Percentiles rank a stretch among this genome's conserved stretches.
These are phyloP conservation scores for Acrobasis suavella DNA, from an alignment of 2,888 invertebrate genomes.

Conservation along the genomic window DNA sequence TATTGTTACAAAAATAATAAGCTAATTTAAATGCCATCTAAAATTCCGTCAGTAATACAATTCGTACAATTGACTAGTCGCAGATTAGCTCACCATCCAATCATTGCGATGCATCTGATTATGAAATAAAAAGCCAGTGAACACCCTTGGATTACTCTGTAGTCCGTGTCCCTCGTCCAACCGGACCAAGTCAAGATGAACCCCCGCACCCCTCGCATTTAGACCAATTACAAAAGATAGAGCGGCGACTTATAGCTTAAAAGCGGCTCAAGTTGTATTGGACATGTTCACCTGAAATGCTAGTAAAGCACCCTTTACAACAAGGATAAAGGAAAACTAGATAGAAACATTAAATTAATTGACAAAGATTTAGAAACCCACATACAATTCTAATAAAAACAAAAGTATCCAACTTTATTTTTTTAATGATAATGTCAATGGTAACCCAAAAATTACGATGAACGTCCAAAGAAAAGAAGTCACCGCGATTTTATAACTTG, in stretches of 20 bases:
- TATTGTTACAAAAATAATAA: not conserved
- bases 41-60: constrained; percentile 8
- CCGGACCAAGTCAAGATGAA: constrained; percentile 43
- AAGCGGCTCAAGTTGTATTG: constrained; percentile 53
- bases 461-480: no score
- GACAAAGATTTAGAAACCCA: no score
- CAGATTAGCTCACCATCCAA: constrained; percentile 40
- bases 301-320: constrained; percentile 56
- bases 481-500: no score
- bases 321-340: constrained; percentile 41
- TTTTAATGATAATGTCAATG: no score
- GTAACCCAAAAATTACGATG: no score
- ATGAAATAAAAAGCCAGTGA: constrained; percentile 54
- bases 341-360: constrained; percentile 28
- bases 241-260: constrained; percentile 60
- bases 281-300: constrained; percentile 68
- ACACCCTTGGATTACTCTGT: constrained; percentile 50
- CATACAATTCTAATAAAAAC: no score
- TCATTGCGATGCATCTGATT: constrained; percentile 57
- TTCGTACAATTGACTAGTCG: constrained; percentile 17
- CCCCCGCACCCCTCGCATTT: constrained; percentile 44
- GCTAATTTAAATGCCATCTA: constrained; percentile 1
- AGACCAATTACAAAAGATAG: constrained; percentile 57
- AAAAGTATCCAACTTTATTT: no score
- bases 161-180: constrained; percentile 46